Conservation (phyloP, 2,113 vertebrate genomes). For the Nerophis ophidion region DNA sequence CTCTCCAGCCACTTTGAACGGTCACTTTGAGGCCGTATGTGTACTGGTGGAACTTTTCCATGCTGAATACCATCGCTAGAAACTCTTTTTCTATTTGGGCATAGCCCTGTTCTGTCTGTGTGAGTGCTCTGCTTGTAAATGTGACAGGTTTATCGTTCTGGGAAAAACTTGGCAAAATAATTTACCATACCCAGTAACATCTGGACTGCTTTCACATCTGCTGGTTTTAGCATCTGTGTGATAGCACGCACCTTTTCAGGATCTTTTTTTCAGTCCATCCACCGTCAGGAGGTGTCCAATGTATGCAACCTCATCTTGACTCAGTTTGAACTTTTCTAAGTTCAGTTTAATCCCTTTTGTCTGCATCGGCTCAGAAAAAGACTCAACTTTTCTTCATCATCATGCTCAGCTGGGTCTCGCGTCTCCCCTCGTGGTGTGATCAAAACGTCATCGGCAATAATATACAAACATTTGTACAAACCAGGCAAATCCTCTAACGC, state of each 20-base stretch:
- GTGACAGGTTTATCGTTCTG: not conserved
- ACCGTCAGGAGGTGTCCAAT: conserved; percentile 4
- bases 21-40: not conserved
- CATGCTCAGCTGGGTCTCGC: conserved; percentile 2
- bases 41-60: conserved; percentile 19
- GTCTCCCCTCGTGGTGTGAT: conserved; percentile 18
- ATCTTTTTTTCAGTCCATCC: conserved; percentile 1
- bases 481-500: conserved; percentile 13
- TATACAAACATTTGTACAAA: too few relatives aligned
- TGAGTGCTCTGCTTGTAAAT: conserved; percentile 2
- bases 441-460: conserved; percentile 18
- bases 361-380: conserved; percentile 3
- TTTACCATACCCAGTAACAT: conserved; percentile 9
- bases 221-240: not conserved
- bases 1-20: too few relatives aligned
- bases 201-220: conserved; percentile 1
- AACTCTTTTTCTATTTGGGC: conserved; percentile 15
- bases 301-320: conserved; percentile 2
- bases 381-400: conserved; percentile 17
- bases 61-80: conserved; percentile 5
- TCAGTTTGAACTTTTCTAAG: too few relatives aligned
- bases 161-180: conserved; percentile 1
- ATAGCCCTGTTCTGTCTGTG: not conserved
- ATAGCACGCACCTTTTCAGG: not conserved
- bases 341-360: not conserved